These are phyloP conservation scores for Daktulosphaira vitifoliae DNA, from an alignment of 1,140 invertebrate genomes.

Conservation along the genomic window DNA sequence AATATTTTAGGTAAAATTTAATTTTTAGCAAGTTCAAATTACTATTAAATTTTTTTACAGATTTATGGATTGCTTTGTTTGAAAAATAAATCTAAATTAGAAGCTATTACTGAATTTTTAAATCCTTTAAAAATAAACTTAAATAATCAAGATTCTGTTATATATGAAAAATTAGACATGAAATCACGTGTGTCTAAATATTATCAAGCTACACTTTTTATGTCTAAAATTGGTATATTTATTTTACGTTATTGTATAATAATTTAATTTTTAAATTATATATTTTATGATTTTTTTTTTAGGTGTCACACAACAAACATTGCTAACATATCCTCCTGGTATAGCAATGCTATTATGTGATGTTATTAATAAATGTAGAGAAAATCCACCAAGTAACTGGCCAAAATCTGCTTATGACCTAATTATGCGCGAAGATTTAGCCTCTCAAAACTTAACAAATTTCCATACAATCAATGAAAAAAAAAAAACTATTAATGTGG, in stretches of 20 bases:
- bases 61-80: slow-evolving; percentile 24
- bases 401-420: slow-evolving; percentile 63
- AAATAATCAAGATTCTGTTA: background rate
- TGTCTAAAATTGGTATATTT: slow-evolving; percentile 44
- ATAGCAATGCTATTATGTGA: slow-evolving; percentile 65
- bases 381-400: slow-evolving; percentile 69
- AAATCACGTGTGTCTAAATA: slow-evolving; percentile 7
- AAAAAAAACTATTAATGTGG: slow-evolving; percentile 7
- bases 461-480: background rate
- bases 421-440: slow-evolving; percentile 70
- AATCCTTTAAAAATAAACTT: slow-evolving; percentile 4
- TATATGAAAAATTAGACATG: background rate
- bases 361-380: slow-evolving; percentile 63
- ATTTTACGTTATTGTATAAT: background rate
- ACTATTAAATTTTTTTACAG: slow-evolving; percentile 11
- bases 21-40: too few relatives aligned
- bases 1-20: too few relatives aligned
- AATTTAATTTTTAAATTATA: slow-evolving; percentile 25
- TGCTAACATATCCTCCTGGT: slow-evolving; percentile 66
- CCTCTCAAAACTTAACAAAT: slow-evolving; percentile 39
- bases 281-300: slow-evolving; percentile 15
- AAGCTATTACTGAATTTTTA: background rate
- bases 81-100: slow-evolving; percentile 13
- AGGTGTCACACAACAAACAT: slow-evolving; percentile 59
- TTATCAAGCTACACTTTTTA: slow-evolving; percentile 42